Base-by-base conservation (phyloP, 2,113 vertebrate genomes). In the Tragelaphus strepsiceros region DNA sequence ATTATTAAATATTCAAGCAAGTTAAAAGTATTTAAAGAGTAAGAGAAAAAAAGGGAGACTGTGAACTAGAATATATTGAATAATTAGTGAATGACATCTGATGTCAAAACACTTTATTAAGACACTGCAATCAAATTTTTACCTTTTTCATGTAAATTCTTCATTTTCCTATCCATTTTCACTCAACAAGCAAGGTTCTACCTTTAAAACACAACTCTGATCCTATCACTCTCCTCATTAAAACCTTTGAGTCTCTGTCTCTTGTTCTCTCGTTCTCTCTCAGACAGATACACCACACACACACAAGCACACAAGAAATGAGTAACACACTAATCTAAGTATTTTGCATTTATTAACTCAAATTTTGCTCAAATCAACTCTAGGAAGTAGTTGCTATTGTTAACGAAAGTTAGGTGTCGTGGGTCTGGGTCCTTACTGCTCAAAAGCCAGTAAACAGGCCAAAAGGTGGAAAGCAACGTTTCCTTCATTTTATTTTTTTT, bases 271-370 rank as follows among this genome's bases (percentile, higher is more conserved):
- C 26, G 46, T 26, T 80, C 28, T 80, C 28, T 6, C 46, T 3
- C 28, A 11, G 2, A 43, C 39, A 43, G 39, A 43, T 43, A 56
- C n/a, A 53, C 16, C 1, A 3, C 24, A 83, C 2, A 9, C 2
- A 3, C 14, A 39, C 17, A 56, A 2, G 1, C 3, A 51, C 22
- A 56, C 24, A 28, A 21, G 58, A 15, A 67, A 1, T n/a, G 0
- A 82, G 2, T 22, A 54, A 82, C 15, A 56, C 7, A 58, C 3
- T 67, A 35, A 7, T 81, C 28, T 71, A 82, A 43, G 5, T 16
- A 90, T 1, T 64, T 87, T 16, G 78, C 26, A 43, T 56, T 59
- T 85, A 74, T 43, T 61, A 71, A 61, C 7, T 56, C 51, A 51
- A 54, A 30, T 59, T 67, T 43, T 81, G 16, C 14, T 56, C 58